Percentiles rank a stretch among this genome's conserved stretches.
These are phyloP conservation scores for Alligator sinensis DNA, from an alignment of 2,113 vertebrate genomes.

Conservation along the genomic window DNA sequence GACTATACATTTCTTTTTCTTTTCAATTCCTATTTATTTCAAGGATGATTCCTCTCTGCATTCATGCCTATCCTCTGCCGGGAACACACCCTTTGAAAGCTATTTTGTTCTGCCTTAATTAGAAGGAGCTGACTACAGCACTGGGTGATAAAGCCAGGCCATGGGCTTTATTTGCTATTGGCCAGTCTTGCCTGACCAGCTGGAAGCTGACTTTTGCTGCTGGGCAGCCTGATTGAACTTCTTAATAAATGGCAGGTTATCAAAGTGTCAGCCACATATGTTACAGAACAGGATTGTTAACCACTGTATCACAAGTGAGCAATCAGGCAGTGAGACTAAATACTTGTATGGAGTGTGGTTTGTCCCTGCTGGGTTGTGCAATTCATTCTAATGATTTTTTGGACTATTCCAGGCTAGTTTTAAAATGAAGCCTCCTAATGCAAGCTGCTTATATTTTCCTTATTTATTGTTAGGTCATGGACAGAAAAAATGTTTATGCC, in stretches of 20 bases:
- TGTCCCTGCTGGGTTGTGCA: neutral
- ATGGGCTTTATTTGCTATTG: accelerated
- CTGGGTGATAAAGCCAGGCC: accelerated
- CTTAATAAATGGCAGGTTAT: neutral
- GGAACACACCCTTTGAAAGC: neutral
- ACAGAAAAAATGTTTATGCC: too few relatives aligned
- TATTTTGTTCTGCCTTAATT: conserved; percentile 44
- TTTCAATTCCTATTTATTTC: neutral
- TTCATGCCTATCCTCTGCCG: neutral
- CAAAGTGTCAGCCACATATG: neutral
- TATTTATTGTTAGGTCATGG: too few relatives aligned
- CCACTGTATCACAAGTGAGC: neutral
- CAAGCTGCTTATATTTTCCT: neutral
- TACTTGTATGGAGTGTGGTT: neutral
- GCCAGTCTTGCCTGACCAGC: neutral
- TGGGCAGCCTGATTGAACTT: neutral
- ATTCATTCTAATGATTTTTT: neutral
- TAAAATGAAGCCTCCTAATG: neutral
- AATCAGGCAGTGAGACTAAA: neutral
- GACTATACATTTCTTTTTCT: neutral
- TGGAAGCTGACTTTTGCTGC: neutral
- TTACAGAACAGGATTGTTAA: neutral
- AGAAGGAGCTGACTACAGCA: neutral
- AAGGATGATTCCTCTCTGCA: neutral
- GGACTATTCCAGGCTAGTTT: neutral